Base-by-base conservation (phyloP, 64 coral and sea anemone species). In the Actinia equina region DNA sequence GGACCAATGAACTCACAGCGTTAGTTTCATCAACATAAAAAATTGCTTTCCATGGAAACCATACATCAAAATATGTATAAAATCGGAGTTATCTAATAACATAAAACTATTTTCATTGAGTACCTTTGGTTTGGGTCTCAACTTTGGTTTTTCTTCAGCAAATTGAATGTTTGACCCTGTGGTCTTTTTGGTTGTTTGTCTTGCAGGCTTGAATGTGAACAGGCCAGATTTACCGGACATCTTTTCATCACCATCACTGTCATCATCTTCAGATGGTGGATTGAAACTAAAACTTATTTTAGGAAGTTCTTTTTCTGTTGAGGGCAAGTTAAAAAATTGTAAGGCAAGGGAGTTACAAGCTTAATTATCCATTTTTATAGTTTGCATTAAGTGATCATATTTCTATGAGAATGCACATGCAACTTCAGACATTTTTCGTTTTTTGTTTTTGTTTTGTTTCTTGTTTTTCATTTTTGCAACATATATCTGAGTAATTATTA, bases 191-290 rank as follows among this genome's bases (percentile, higher is more conserved):
- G 44, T 52, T 17, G 78, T 17, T 52, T 81, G 78, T 49, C 45
- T 20, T 49, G 14, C 16, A 4, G 41, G 45, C 78, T 81, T 81
- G 44, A 81, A 81, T 49, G 19, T 44, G 45, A 81, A 86, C 74
- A 52, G 18, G 83, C 26, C 57, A 61, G 85, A 57, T 85, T 90
- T n/a, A 4, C 77, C 30, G 22, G 62, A 62, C 27, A 74, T 67
- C 22, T 37, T 22, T 41, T 37, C 23, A 44, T 90, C 91, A 52
- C 82, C 71, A 15, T 93, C 85, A 13, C 81, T 71, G 42, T 91
- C 91, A 17, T 93, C 94, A 41, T 87, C 70, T 22, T 79, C 88
- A 59, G 70, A 85, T 14, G 94, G 78, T 81, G 78, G 78, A 2
- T 81, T 81, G 43, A 81, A 81, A 81, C 78, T 81, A 12, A 81